phyloP scores from a whole-genome alignment of 1,140 invertebrate genomes.

The Drosophila orosa region DNA sequence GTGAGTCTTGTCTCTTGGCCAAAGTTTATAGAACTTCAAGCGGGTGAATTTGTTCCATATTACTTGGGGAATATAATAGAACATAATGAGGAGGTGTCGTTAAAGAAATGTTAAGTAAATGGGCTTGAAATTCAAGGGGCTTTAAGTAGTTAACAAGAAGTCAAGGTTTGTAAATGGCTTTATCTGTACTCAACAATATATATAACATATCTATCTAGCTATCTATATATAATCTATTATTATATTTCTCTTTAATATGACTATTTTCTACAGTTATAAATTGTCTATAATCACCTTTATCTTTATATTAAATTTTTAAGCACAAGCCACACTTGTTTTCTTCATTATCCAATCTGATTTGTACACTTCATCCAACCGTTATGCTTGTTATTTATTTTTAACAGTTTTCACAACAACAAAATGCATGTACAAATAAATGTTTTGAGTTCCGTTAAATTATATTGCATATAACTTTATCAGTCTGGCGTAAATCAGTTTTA shows the following conservation, averaged over 20 bases:
- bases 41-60: slow-evolving; percentile 9
- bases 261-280: background rate
- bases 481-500: background rate
- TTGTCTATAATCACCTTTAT: background rate
- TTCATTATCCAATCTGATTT: background rate
- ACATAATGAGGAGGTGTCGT: background rate
- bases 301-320: background rate
- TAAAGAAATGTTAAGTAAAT: background rate
- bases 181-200: too few relatives aligned
- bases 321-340: background rate
- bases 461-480: slow-evolving; percentile 3
- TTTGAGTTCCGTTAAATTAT: slow-evolving; percentile 1
- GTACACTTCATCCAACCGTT: background rate
- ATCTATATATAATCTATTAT: background rate
- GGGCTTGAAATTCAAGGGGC: background rate
- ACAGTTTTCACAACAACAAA: background rate
- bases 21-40: slow-evolving; percentile 10
- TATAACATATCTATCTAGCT: background rate
- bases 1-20: slow-evolving; percentile 6
- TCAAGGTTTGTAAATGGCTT: background rate
- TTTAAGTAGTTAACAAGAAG: background rate
- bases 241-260: background rate
- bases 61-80: background rate
- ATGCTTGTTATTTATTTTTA: background rate
- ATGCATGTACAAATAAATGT: background rate